Base-by-base conservation (phyloP, 2,888 invertebrate species). In the Celastrina argiolus region DNA sequence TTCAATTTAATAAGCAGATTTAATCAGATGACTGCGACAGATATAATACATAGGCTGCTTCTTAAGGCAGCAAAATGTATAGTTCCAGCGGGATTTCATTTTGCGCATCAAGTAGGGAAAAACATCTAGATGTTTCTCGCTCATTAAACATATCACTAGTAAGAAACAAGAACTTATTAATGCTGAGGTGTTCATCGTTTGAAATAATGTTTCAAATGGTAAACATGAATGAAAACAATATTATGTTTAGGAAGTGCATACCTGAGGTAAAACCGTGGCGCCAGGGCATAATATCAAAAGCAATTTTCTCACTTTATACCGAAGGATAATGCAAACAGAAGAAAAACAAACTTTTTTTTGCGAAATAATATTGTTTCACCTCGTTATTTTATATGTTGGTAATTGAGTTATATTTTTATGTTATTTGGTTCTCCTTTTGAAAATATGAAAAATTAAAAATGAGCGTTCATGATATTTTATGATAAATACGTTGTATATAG, bases 281-380 rank as follows among this genome's bases (percentile, higher is more conserved):
- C 18, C 22, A 12, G 51, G 51, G 51, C 22, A 51, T 51, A 51
- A 51, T 51, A 51, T 51, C 51, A 51, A 51, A 51, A 51, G 51
- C 51, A 51, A 51, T 51, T 51, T 26, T 14, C 51, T 51, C 51
- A 26, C 51, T 26, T 51, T 51, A 51, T 51, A 22, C 51, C 51
- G 4, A 51, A 51, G 51, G 26, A 51, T 51, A 51, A 51, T 51
- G 51, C 51, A 10, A 51, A 51, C 22, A 51, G 22, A 51, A 51
- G 51, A 26, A 22, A 51, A 51, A 51, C 51, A 51, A 22, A 51
- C 12, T 51, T 51, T 51, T 45, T 51, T 51, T 18, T 45, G 10
- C 22, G 22, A 51, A 51, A 26, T 51, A 51, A 51, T 51, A 51
- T 51, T 12, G 4, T 51, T 51, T 26, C 51, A 51, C 51, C 51